Conservation (phyloP, 1,140 invertebrate species). For the Papilio aristodemus region DNA sequence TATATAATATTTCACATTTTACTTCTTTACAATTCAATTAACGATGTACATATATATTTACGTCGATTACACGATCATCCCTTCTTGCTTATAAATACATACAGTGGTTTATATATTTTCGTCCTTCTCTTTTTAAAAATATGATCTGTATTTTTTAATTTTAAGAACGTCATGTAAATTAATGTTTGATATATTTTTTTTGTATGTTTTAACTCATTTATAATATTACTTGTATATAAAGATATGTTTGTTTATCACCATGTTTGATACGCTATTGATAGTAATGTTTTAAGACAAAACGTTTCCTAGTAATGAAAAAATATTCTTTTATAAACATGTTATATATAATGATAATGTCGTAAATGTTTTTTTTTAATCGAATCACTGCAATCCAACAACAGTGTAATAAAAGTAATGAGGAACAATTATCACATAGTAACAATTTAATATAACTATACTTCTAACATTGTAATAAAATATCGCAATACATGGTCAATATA, state of each 20-base stretch:
- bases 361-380: too few relatives aligned
- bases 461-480: neutral
- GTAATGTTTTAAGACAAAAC: too few relatives aligned
- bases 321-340: too few relatives aligned
- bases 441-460: neutral
- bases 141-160: slow-evolving; percentile 23
- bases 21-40: too few relatives aligned
- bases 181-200: slow-evolving; percentile 7
- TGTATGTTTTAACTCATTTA: neutral
- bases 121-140: neutral
- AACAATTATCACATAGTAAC: neutral
- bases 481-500: neutral
- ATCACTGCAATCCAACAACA: neutral
- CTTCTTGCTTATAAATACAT: slow-evolving; percentile 42
- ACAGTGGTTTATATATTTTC: slow-evolving; percentile 13
- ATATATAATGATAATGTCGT: too few relatives aligned
- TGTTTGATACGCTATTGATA: too few relatives aligned
- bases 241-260: neutral
- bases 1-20: too few relatives aligned
- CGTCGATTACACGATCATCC: too few relatives aligned
- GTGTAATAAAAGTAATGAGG: neutral
- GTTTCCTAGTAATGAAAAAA: too few relatives aligned
- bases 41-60: too few relatives aligned
- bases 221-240: neutral
- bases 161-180: slow-evolving; percentile 10